phyloP scores from a whole-genome alignment of 2,888 invertebrate genomes.

The Stenoptilia bipunctidactyla region DNA sequence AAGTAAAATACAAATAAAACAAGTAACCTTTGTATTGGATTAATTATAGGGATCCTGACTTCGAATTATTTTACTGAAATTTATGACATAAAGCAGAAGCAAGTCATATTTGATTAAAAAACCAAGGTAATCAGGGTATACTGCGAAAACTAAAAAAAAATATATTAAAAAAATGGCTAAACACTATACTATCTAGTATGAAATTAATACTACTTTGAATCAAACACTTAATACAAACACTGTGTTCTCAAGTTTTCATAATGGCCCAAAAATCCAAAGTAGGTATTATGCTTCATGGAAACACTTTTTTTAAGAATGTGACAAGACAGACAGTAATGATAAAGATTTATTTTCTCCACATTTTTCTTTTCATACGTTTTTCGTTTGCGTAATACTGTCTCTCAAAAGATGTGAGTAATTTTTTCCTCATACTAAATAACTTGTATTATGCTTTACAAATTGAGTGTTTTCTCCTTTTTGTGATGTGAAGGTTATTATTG shows the following conservation, averaged over 20 bases:
- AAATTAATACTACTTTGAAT: no score
- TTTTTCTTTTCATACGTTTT: slow-evolving; percentile 1
- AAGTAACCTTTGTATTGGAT: slow-evolving; percentile 34
- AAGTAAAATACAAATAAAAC: slow-evolving; percentile 51
- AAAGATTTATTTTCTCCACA: neutral
- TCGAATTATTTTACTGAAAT: neutral
- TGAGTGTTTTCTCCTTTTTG: neutral
- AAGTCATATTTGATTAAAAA: neutral
- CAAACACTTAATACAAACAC: no score
- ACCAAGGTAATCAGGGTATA: slow-evolving; percentile 56
- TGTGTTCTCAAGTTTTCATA: no score
- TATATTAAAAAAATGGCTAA: no score
- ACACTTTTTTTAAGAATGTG: no score
- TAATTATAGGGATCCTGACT: slow-evolving; percentile 31
- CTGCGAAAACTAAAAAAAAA: neutral
- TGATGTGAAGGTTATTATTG: neutral
- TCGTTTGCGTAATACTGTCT: neutral
- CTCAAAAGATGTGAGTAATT: neutral
- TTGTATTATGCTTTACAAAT: neutral
- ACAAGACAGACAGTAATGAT: neutral
- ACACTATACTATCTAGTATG: no score
- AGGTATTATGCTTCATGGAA: no score
- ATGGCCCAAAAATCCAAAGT: no score
- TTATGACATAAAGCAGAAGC: neutral
- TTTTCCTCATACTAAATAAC: neutral